These are phyloP conservation scores for Calyptommatus sinebrachiatus DNA, from an alignment of 2,113 vertebrate genomes.

Conservation along the genomic window DNA sequence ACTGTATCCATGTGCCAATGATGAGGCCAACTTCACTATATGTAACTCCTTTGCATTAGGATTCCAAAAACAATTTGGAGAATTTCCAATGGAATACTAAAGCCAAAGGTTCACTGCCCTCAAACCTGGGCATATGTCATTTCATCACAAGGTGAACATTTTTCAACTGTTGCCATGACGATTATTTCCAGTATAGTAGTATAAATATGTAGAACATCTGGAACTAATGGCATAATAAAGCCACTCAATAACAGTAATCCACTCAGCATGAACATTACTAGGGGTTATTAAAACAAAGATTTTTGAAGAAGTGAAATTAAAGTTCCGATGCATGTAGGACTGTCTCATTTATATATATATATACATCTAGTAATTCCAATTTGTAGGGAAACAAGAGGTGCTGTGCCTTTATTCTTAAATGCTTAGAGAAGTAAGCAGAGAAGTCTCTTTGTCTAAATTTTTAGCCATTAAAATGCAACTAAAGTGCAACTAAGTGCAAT, in stretches of 20 bases:
- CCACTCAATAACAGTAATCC: slow-evolving; percentile 34
- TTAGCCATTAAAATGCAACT: neutral
- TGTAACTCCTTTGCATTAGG: neutral
- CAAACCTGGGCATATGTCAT: neutral
- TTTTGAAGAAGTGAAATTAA: neutral
- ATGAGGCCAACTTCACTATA: neutral
- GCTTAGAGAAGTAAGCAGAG: neutral
- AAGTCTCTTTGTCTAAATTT: neutral
- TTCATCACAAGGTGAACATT: slow-evolving; percentile 20
- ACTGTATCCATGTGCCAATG: neutral
- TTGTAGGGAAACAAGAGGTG: neutral
- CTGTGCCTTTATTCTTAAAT: neutral
- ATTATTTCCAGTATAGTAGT: slow-evolving; percentile 42
- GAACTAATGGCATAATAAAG: slow-evolving; percentile 48
- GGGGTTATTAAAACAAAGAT: slow-evolving; percentile 26
- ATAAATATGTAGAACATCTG: slow-evolving; percentile 49
- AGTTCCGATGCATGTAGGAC: neutral
- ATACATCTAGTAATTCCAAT: neutral
- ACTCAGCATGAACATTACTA: slow-evolving; percentile 32
- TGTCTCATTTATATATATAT: neutral
- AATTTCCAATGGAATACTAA: slow-evolving; percentile 35
- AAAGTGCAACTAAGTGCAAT: neutral
- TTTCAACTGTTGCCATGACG: slow-evolving; percentile 39
- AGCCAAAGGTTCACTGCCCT: slow-evolving; percentile 15
- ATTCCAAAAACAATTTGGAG: slow-evolving; percentile 37